Conservation (phyloP, 1,140 invertebrate genomes). For the Alviniconcha marisindica region DNA sequence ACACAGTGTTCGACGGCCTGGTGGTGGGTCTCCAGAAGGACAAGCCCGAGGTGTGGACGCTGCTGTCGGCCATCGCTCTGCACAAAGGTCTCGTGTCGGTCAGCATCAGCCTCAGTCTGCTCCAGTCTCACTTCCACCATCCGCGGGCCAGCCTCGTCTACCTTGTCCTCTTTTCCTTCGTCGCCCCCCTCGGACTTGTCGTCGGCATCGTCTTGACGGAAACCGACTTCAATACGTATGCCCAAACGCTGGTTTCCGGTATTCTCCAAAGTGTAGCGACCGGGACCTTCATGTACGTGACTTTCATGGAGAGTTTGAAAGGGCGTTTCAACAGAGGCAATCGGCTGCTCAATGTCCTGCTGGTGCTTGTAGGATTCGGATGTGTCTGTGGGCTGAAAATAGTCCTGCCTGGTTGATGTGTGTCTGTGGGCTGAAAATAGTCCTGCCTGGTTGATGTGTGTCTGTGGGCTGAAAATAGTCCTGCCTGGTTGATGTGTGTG, state of each 20-base stretch:
- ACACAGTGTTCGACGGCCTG: conserved; percentile 60
- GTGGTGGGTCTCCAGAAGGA: conserved; percentile 59
- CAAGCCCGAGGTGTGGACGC: conserved; percentile 81
- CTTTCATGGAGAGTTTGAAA: conserved; percentile 90
- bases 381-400: conserved; percentile 9
- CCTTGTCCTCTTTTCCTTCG: conserved; percentile 79
- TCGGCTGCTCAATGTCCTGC: conserved; percentile 40
- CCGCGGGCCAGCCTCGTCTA: conserved; percentile 64
- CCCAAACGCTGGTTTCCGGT: conserved; percentile 72
- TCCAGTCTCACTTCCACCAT: conserved; percentile 79
- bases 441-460: too few species aligned
- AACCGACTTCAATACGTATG: conserved; percentile 37
- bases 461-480: too few species aligned
- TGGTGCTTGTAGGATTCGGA: conserved; percentile 38
- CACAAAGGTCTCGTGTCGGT: conserved; percentile 88
- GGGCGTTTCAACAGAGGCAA: conserved; percentile 63
- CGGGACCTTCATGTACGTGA: conserved; percentile 93
- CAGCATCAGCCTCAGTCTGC: conserved; percentile 82
- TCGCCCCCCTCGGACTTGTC: conserved; percentile 81
- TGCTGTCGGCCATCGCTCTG: conserved; percentile 79
- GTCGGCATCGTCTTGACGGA: conserved; percentile 78
- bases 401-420: neutral
- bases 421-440: too few species aligned
- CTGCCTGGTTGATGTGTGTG: too few species aligned
- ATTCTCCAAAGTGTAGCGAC: conserved; percentile 84